Percentiles rank a stretch among this genome's conserved stretches.
phyloP scores from a whole-genome alignment of 2,888 invertebrate genomes.

The Ophioninae sp. region DNA sequence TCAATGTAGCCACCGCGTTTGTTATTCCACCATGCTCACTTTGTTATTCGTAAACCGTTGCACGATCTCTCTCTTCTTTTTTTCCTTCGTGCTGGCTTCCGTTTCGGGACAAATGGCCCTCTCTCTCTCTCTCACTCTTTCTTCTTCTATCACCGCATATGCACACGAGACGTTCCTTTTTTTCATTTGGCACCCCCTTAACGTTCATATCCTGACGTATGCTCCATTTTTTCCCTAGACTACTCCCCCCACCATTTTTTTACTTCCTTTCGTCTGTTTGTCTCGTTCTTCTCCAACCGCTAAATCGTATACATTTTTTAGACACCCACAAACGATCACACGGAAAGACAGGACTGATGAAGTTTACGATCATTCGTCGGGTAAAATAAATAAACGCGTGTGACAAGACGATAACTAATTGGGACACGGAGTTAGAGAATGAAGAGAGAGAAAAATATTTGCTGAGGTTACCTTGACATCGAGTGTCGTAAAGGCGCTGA shows the following conservation, averaged over 20 bases:
- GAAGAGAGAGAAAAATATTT: constrained; percentile 12
- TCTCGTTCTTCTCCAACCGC: constrained; percentile 32
- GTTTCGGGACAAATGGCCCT: constrained; percentile 72
- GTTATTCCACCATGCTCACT: constrained; percentile 78
- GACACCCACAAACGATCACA: background rate
- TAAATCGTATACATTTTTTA: constrained; percentile 27
- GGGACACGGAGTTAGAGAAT: background rate
- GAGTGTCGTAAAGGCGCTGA: constrained; percentile 44
- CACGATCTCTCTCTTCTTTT: constrained; percentile 46
- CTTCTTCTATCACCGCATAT: constrained; percentile 33
- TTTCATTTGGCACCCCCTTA: constrained; percentile 45
- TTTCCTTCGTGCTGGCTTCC: constrained; percentile 59
- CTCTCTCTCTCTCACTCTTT: constrained; percentile 50
- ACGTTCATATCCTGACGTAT: constrained; percentile 65
- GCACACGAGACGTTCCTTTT: constrained; percentile 34
- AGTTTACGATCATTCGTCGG: constrained; percentile 51
- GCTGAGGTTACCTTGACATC: constrained; percentile 53
- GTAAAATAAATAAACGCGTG: constrained; percentile 44
- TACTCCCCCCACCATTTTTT: too few relatives aligned
- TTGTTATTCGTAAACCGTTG: constrained; percentile 77
- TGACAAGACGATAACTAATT: constrained; percentile 32
- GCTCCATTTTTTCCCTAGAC: constrained; percentile 59
- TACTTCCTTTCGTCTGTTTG: constrained; percentile 46
- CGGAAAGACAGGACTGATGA: background rate
- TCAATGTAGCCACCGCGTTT: constrained; percentile 80